These are phyloP conservation scores for Chaetodon trifascialis DNA, from an alignment of 2,113 vertebrate species.

Conservation along the genomic window DNA sequence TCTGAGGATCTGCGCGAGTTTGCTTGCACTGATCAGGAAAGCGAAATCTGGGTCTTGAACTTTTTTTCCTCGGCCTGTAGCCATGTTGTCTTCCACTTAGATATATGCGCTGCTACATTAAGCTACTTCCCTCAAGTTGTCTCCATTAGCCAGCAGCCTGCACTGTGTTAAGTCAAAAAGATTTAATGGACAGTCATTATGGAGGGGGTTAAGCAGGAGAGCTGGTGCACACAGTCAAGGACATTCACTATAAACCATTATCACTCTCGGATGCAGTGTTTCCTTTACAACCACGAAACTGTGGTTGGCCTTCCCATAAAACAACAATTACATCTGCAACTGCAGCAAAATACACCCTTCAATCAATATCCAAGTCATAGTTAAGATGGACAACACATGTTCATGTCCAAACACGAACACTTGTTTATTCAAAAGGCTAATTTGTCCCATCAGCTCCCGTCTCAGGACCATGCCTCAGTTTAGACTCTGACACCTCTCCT, in stretches of 20 bases:
- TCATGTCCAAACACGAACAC: background rate
- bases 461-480: too few species aligned
- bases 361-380: constrained; percentile 8
- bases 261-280: constrained; percentile 18
- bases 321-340: constrained; percentile 23
- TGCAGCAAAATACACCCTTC: background rate
- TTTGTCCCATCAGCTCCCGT: too few species aligned
- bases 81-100: background rate
- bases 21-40: background rate
- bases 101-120: constrained; percentile 38
- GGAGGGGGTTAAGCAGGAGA: constrained; percentile 30
- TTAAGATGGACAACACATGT: background rate
- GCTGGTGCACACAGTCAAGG: constrained; percentile 30
- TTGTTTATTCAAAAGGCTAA: too few species aligned
- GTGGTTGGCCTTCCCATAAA: constrained; percentile 4
- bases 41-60: background rate
- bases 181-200: constrained; percentile 60
- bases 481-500: background rate
- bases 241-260: constrained; percentile 24
- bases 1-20: background rate
- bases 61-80: background rate
- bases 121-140: constrained; percentile 36
- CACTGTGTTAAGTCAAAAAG: constrained; percentile 33
- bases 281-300: constrained; percentile 21
- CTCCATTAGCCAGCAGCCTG: constrained; percentile 54